Percentiles rank a stretch among this genome's conserved stretches.
Conservation (phyloP, 35 echinoderm and acorn worm genomes). For the Acanthaster planci region DNA sequence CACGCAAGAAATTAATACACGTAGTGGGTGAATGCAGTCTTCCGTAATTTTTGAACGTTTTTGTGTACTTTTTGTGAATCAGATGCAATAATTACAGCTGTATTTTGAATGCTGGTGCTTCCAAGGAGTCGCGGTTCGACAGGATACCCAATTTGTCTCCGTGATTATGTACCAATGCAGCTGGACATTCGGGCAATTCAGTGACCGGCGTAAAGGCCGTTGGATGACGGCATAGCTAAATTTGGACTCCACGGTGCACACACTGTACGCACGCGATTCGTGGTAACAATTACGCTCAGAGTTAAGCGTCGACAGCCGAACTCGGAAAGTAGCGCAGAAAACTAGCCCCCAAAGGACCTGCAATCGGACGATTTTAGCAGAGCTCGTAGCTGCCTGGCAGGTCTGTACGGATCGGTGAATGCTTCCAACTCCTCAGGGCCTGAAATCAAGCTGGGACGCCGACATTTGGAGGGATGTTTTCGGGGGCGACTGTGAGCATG, state of each 20-base stretch:
- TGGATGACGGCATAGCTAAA: conserved; percentile 12
- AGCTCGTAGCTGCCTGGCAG: too few relatives aligned
- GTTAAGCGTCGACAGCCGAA: too few relatives aligned
- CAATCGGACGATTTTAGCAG: too few relatives aligned
- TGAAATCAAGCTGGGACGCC: too few relatives aligned
- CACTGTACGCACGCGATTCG: too few relatives aligned
- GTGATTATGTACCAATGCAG: neutral
- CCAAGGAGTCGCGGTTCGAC: neutral
- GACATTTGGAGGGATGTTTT: too few relatives aligned
- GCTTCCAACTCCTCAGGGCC: too few relatives aligned
- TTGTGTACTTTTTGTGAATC: neutral
- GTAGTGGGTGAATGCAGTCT: conserved; percentile 2
- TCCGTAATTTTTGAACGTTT: conserved; percentile 1
- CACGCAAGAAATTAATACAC: neutral
- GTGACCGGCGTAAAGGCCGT: conserved; percentile 12
- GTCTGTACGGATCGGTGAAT: too few relatives aligned
- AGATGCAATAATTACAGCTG: conserved; percentile 1
- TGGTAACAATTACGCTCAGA: too few relatives aligned
- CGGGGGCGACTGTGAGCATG: too few relatives aligned
- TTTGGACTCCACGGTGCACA: neutral
- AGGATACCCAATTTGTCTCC: neutral
- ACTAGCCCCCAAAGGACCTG: too few relatives aligned
- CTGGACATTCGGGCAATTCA: neutral
- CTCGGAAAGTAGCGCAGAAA: too few relatives aligned
- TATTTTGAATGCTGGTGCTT: neutral